These are phyloP conservation scores for Acridotheres tristis DNA, from an alignment of 2,797 vertebrate species.

Conservation along the genomic window DNA sequence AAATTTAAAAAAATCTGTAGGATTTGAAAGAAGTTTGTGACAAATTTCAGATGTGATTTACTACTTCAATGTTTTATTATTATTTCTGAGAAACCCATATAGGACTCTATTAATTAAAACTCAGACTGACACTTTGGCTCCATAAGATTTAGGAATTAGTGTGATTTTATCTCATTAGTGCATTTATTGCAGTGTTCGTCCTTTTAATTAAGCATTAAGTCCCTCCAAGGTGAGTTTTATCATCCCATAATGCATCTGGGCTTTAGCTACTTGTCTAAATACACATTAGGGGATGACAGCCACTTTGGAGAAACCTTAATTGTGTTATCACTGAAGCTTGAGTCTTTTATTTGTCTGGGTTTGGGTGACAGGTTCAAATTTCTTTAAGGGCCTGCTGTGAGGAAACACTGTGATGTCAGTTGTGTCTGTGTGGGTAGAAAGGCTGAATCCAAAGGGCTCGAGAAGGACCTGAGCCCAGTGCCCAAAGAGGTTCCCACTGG, in stretches of 20 bases:
- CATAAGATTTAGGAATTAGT: slow-evolving; percentile 66
- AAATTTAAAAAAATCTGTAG: neutral
- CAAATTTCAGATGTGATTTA: slow-evolving; percentile 43
- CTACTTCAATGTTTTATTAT: slow-evolving; percentile 60
- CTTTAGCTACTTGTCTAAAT: slow-evolving; percentile 40
- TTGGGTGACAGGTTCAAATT: neutral
- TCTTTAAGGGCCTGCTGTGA: neutral
- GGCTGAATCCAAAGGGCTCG: neutral
- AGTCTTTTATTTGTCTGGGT: neutral
- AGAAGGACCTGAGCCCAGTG: neutral
- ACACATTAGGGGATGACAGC: slow-evolving; percentile 13
- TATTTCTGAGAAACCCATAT: slow-evolving; percentile 71
- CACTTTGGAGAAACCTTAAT: slow-evolving; percentile 18
- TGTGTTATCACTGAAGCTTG: neutral
- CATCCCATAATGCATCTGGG: slow-evolving; percentile 53
- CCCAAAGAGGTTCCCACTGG: neutral
- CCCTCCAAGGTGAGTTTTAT: slow-evolving; percentile 65
- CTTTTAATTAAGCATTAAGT: slow-evolving; percentile 61
- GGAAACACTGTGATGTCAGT: neutral
- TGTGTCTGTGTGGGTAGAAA: neutral
- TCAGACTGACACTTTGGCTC: slow-evolving; percentile 35
- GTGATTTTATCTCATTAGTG: slow-evolving; percentile 62
- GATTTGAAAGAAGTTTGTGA: neutral
- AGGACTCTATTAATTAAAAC: slow-evolving; percentile 76
- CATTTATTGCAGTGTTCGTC: slow-evolving; percentile 54